Conservation (phyloP, 2,797 vertebrate species). For the Tokudaia muenninki region DNA sequence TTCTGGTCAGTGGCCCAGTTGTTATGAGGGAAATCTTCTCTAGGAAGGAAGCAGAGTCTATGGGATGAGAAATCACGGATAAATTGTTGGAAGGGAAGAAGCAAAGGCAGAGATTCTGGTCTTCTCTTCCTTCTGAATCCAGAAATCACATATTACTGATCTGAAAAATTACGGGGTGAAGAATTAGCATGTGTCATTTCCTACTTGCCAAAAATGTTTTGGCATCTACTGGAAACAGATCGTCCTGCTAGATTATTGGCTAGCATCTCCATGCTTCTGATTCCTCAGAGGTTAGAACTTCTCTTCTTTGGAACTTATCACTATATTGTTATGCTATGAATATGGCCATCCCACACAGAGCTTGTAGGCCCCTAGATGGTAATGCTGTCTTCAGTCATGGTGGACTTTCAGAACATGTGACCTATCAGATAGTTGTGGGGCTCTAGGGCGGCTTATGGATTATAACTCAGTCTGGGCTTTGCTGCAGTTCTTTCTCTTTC, state of each 20-base stretch:
- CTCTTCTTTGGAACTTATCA: background rate
- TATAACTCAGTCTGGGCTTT: background rate
- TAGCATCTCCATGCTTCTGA: background rate
- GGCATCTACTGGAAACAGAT: background rate
- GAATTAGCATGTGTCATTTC: background rate
- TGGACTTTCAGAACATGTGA: background rate
- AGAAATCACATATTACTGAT: background rate
- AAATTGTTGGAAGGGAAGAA: background rate
- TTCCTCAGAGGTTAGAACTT: background rate
- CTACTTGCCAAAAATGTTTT: background rate
- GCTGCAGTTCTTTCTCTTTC: background rate
- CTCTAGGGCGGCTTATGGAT: background rate
- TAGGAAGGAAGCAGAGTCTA: conserved; percentile 28
- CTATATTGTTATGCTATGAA: background rate
- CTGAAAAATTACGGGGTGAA: background rate
- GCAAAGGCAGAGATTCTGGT: background rate
- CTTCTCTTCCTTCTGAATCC: background rate
- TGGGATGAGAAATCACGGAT: background rate
- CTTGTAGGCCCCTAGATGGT: too few species aligned
- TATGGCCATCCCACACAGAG: background rate
- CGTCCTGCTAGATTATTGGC: background rate
- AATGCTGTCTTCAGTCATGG: background rate
- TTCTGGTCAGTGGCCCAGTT: rapidly evolving
- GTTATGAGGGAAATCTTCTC: background rate
- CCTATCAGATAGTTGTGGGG: background rate